Evolutionary conservation across 2,113 vertebrate genomes (phyloP).

Genomic region (Rana temporaria): DNA sequence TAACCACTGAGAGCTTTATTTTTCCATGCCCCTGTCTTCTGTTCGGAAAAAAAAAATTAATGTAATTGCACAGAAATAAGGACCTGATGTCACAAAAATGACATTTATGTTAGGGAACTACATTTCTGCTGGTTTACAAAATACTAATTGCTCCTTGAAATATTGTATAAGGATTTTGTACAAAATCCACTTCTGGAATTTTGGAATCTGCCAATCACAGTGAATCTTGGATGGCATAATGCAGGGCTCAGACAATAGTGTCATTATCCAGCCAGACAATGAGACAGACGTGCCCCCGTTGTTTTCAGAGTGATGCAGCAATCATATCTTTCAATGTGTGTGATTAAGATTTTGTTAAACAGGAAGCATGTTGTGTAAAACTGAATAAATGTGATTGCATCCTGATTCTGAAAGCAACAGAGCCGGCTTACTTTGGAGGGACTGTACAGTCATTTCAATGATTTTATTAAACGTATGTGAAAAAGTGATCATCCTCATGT

Average conservation of each 20-base stretch:
- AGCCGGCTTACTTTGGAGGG: not conserved
- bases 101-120: not conserved
- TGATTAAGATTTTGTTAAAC: not conserved
- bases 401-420: not conserved
- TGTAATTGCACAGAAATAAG: no score
- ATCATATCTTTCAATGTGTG: not conserved
- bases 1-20: no score
- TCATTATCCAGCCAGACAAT: not conserved
- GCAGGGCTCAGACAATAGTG: not conserved
- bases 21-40: no score
- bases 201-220: not conserved
- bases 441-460: no score
- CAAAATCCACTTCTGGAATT: conserved; percentile 1
- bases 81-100: not conserved
- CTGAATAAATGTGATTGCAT: not conserved
- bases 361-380: not conserved
- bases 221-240: not conserved
- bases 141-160: not conserved
- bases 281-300: not conserved
- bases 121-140: not conserved
- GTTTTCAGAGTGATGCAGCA: not conserved
- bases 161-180: not conserved
- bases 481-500: no score
- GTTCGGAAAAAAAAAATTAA: no score
- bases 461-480: no score